phyloP scores from a whole-genome alignment of 2,113 vertebrate genomes.

The Daphoenositta chrysoptera region DNA sequence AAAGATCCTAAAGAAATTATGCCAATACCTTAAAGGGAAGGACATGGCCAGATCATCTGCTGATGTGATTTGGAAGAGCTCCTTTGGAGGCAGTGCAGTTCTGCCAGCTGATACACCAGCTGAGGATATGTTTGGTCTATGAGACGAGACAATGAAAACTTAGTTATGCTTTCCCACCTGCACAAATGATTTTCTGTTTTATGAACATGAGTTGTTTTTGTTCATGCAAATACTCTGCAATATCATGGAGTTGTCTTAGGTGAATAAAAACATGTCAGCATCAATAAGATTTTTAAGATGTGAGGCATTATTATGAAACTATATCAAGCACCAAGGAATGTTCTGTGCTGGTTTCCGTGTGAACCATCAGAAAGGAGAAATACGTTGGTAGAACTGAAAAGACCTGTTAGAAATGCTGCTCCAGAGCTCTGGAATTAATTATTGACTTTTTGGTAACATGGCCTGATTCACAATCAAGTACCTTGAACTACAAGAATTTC shows the following conservation, averaged over 20 bases:
- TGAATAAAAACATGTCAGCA: not conserved
- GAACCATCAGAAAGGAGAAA: not conserved
- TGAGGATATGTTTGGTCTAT: not conserved
- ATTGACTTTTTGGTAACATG: not conserved
- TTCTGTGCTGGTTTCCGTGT: not conserved
- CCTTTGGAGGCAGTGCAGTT: not conserved
- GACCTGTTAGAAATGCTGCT: not conserved
- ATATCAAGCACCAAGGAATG: not conserved
- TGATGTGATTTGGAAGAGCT: not conserved
- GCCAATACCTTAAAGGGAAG: not conserved
- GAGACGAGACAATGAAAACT: not conserved
- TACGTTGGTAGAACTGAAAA: not conserved
- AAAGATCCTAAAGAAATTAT: not conserved
- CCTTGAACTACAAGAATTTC: not conserved
- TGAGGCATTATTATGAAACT: not conserved
- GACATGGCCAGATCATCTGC: not conserved
- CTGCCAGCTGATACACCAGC: not conserved
- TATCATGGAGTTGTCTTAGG: not conserved
- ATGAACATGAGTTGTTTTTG: not conserved
- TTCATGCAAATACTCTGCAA: not conserved
- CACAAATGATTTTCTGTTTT: not conserved
- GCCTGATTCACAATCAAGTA: not conserved
- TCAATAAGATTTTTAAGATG: not conserved
- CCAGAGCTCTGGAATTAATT: not conserved
- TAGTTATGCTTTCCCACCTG: not conserved